These are phyloP conservation scores for Cerastis rubricosa DNA, from an alignment of 2,888 invertebrate genomes.

Conservation along the genomic window DNA sequence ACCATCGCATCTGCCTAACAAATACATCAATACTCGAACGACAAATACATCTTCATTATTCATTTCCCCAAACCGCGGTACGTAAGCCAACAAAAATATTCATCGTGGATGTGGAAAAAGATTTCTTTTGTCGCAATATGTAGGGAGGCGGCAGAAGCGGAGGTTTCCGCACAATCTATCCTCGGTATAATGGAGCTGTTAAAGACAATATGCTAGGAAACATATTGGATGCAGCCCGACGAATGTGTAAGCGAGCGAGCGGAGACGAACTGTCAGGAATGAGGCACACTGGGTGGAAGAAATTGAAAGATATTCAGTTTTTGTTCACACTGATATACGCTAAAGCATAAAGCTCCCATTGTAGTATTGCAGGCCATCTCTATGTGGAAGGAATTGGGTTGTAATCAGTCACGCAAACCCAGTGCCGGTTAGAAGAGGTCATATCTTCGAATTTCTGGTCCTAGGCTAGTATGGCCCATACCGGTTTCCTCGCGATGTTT, in stretches of 20 bases:
- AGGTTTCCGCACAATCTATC: conserved; percentile 79
- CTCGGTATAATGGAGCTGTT: conserved; percentile 89
- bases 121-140: conserved; percentile 71
- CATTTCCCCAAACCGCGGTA: conserved; percentile 52
- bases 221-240: conserved; percentile 90
- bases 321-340: neutral
- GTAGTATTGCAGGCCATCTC: no score
- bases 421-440: no score
- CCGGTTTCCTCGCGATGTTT: no score
- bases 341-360: no score
- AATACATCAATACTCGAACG: conserved; percentile 45
- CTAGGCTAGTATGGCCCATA: no score
- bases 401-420: no score
- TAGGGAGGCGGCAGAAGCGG: conserved; percentile 60
- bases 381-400: no score
- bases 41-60: conserved; percentile 63
- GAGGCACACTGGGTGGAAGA: conserved; percentile 66
- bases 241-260: conserved; percentile 89
- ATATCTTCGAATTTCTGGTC: no score
- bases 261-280: conserved; percentile 72
- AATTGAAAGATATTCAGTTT: neutral
- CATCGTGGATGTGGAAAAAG: conserved; percentile 74
- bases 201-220: conserved; percentile 90
- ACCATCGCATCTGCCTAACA: conserved; percentile 17
- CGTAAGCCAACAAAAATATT: conserved; percentile 80